Conservation (phyloP, 2,113 vertebrate genomes). For the Oncorhynchus clarkii region DNA sequence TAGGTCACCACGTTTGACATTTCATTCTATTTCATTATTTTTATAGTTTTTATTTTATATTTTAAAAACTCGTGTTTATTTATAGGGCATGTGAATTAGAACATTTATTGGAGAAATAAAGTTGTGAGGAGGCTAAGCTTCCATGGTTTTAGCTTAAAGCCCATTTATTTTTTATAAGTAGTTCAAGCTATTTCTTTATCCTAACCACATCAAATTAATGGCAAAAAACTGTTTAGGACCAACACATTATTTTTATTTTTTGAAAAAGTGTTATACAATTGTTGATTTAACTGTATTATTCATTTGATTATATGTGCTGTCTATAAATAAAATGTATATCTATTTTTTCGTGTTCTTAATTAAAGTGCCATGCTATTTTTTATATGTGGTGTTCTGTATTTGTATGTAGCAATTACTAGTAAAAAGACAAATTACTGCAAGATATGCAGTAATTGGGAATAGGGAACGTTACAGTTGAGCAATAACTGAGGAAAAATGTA, state of each 20-base stretch:
- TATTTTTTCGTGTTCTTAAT: neutral
- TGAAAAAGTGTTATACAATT: neutral
- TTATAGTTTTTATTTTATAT: conserved; percentile 8
- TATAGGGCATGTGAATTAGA: neutral
- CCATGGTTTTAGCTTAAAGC: conserved; percentile 12
- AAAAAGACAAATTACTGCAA: no score
- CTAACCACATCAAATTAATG: conserved; percentile 2
- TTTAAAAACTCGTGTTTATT: neutral
- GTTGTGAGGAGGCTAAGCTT: conserved; percentile 6
- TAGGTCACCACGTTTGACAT: conserved; percentile 4
- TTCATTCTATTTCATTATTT: neutral
- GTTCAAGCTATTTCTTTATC: neutral
- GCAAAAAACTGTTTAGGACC: conserved; percentile 6
- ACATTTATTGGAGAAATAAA: neutral
- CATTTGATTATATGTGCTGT: neutral
- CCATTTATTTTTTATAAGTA: conserved; percentile 8
- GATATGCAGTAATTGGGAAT: neutral
- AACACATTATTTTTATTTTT: conserved; percentile 1
- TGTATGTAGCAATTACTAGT: neutral
- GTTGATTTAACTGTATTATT: neutral
- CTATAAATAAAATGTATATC: neutral
- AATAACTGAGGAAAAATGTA: neutral
- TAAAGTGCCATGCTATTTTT: neutral
- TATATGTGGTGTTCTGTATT: neutral
- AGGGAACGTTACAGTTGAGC: neutral